A percentile compares a stretch with the other conserved stretches of the same genome.
phyloP scores from a whole-genome alignment of 2,113 vertebrate genomes.

The Stigmatopora nigra region DNA sequence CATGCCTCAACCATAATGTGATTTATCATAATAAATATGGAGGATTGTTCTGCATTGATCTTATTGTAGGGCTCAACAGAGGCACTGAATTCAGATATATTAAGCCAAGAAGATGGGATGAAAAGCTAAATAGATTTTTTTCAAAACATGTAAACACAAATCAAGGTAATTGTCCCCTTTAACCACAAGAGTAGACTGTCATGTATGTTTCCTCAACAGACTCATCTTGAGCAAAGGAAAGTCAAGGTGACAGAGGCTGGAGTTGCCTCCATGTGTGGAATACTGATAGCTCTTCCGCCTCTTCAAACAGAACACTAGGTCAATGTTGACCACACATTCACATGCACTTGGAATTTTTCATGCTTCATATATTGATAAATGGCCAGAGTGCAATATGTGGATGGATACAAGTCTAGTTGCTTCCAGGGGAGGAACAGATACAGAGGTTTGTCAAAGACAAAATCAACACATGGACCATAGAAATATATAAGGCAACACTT shows the following conservation, averaged over 20 bases:
- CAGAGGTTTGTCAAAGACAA: neutral
- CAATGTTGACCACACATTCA: conserved; percentile 46
- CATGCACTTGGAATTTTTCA: conserved; percentile 28
- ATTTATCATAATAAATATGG: conserved; percentile 24
- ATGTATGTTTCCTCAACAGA: conserved; percentile 49
- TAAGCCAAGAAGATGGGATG: conserved; percentile 18
- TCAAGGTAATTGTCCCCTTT: conserved; percentile 35
- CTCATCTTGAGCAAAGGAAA: conserved; percentile 43
- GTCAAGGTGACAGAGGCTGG: conserved; percentile 63
- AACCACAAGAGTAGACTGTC: conserved; percentile 35
- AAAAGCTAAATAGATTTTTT: neutral
- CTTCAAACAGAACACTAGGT: conserved; percentile 37
- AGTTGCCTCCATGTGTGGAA: conserved; percentile 58
- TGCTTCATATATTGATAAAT: conserved; percentile 36
- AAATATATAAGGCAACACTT: neutral
- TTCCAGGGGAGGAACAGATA: neutral
- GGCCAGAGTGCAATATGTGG: conserved; percentile 26
- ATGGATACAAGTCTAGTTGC: neutral
- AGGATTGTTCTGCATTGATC: conserved; percentile 22
- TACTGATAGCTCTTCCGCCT: conserved; percentile 54
- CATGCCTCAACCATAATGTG: conserved; percentile 26
- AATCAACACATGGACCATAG: neutral
- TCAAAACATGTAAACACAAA: conserved; percentile 14
- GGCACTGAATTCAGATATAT: conserved; percentile 25
- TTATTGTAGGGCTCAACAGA: conserved; percentile 11